Evolutionary conservation across 2,888 invertebrate genomes (phyloP), one percentile per base, ranked within the genome.

Genomic region (Anoncus sp.): DNA sequence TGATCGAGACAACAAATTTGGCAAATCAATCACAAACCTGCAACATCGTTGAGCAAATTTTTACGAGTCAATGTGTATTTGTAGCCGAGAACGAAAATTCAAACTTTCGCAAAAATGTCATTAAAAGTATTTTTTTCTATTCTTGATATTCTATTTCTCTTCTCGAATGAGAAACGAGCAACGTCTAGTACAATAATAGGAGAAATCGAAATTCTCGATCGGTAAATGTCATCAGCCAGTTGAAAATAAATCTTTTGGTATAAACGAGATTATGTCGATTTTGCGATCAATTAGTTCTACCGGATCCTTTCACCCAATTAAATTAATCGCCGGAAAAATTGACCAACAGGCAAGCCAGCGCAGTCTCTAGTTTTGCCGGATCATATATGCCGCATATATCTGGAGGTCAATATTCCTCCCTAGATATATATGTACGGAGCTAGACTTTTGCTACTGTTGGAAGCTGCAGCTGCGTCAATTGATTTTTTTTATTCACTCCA

Each of bases 271-370:
- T 10, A 38, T 38, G 12, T 63, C 14, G 40, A 53, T 38, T 59
- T 47, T n/a, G 10, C 40, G 14, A 1, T 38, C 38, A 38, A 49
- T 10, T 14, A 10, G 35, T 27, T 31, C 12, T 49, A 12, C n/a
- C 35, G 5, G 27, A 24, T 57, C 24, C 38, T 55, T 38, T 38
- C 38, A 31, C 47, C 47, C 35, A 67, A 74, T 53, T 31, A 22
- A 53, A 47, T 67, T 74, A 74, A 10, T 60, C 18, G 31, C 18
- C 24, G 9, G 62, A 24, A 53, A 60, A 74, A 67, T 66, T 74
- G 59, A 35, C n/a, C 72, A 10, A 57, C 47, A 18, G 57, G 10
- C 45, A 57, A 9, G 9, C 22, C 16, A 22, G 40, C 40, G 9
- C 5, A 35, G 57, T 16, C 57, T 55, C 38, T 22, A 40, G 22